Conservation (phyloP, 2,797 vertebrate species). For the Paramormyrops hopkinsi region DNA sequence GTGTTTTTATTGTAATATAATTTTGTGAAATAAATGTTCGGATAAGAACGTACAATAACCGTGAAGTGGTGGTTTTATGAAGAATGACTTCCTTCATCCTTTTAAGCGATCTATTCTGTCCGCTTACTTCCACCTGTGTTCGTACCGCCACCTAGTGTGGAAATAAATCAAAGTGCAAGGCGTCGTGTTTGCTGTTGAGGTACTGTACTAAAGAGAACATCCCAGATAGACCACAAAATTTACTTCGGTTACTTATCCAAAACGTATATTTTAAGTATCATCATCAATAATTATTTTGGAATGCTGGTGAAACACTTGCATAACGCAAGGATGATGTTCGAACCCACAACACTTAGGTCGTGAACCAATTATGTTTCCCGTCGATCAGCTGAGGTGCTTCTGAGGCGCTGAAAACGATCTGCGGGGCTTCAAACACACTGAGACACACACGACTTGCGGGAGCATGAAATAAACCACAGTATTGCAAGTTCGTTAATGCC, state of each 20-base stretch:
- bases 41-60: background rate
- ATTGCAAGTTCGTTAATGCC: background rate
- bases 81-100: background rate
- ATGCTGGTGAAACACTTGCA: background rate
- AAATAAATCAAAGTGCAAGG: background rate
- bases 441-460: background rate
- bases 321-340: background rate
- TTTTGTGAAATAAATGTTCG: background rate
- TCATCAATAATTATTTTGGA: background rate
- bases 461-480: background rate
- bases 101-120: background rate
- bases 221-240: background rate
- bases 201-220: background rate
- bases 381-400: background rate
- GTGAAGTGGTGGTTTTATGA: background rate
- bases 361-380: background rate
- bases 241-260: background rate
- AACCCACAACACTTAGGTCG: background rate
- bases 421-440: background rate
- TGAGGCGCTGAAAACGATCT: background rate
- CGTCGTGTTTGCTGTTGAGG: background rate
- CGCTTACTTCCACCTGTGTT: background rate
- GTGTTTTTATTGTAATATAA: background rate
- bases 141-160: conserved; percentile 33
- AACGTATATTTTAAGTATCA: background rate